Conservation (phyloP, 2,888 invertebrate genomes). For the Gasteruption jaculator region DNA sequence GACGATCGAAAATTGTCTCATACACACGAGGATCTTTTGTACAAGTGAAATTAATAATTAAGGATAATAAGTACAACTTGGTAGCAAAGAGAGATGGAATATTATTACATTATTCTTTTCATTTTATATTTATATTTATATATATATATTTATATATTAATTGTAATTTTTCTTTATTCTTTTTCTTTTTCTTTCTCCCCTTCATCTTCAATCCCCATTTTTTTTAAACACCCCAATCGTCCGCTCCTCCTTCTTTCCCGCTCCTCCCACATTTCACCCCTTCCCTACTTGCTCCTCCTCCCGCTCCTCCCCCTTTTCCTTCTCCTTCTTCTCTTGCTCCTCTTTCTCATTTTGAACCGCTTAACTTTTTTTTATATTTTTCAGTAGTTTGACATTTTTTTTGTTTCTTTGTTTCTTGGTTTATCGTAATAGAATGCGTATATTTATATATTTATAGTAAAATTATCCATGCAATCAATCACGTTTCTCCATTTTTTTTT, state of each 20-base stretch:
- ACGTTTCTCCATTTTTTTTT: too few relatives aligned
- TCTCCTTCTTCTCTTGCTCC: background rate
- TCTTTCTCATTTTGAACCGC: background rate
- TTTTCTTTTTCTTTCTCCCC: too few relatives aligned
- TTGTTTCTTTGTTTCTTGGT: background rate
- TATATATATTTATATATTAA: constrained; percentile 10
- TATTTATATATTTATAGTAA: too few relatives aligned
- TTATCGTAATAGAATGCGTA: too few relatives aligned
- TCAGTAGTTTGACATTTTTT: constrained; percentile 2
- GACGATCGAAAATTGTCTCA: constrained; percentile 22
- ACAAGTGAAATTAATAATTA: constrained; percentile 53
- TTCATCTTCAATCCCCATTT: too few relatives aligned
- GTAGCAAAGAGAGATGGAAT: constrained; percentile 50
- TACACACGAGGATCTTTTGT: constrained; percentile 43
- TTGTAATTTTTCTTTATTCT: constrained; percentile 6
- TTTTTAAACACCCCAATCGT: too few relatives aligned
- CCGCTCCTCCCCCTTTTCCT: background rate
- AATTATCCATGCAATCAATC: too few relatives aligned
- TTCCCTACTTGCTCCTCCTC: constrained; percentile 1
- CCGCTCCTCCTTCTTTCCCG: constrained; percentile 6
- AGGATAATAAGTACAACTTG: constrained; percentile 54
- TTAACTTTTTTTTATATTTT: background rate
- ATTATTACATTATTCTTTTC: constrained; percentile 9
- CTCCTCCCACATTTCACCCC: background rate
- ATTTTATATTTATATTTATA: background rate